phyloP scores from a whole-genome alignment of 2,797 vertebrate genomes.

The Argyrosomus regius region DNA sequence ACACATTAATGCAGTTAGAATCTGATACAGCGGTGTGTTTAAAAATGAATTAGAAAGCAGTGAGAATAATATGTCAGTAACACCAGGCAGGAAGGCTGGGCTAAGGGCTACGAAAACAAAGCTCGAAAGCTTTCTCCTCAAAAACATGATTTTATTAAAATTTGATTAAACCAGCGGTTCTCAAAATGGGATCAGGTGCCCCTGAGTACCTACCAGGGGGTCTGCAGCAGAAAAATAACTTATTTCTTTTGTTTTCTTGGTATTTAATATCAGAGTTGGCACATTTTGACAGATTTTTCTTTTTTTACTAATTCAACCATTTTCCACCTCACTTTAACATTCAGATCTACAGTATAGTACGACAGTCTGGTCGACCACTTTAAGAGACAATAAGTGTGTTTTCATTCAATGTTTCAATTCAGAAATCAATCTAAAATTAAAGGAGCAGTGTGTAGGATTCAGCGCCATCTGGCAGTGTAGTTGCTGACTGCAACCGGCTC shows the following conservation, averaged over 20 bases:
- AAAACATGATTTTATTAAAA: constrained; percentile 60
- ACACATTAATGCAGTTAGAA: constrained; percentile 68
- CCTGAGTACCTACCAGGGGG: constrained; percentile 28
- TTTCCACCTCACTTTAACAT: neutral
- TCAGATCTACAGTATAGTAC: neutral
- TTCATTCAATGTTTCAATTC: neutral
- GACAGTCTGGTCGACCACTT: neutral
- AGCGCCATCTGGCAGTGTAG: too few species aligned
- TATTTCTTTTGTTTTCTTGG: constrained; percentile 12
- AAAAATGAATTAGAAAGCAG: constrained; percentile 61
- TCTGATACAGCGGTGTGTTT: constrained; percentile 54
- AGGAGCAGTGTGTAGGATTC: too few species aligned
- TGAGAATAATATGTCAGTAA: constrained; percentile 39
- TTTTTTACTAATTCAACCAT: neutral
- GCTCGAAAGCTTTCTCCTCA: constrained; percentile 35
- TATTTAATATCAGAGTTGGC: constrained; percentile 31
- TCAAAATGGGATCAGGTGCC: constrained; percentile 39
- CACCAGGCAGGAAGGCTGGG: constrained; percentile 45
- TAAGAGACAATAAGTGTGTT: neutral
- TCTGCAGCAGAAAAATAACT: constrained; percentile 25
- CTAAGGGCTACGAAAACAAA: constrained; percentile 63
- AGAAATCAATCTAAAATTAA: neutral
- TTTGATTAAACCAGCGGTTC: constrained; percentile 50
- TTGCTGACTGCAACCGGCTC: too few species aligned
- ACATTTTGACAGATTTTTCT: constrained; percentile 10